Percentiles rank a stretch among this genome's conserved stretches.
Conservation (phyloP, 1,140 invertebrate species). For the Cydia amplana region DNA sequence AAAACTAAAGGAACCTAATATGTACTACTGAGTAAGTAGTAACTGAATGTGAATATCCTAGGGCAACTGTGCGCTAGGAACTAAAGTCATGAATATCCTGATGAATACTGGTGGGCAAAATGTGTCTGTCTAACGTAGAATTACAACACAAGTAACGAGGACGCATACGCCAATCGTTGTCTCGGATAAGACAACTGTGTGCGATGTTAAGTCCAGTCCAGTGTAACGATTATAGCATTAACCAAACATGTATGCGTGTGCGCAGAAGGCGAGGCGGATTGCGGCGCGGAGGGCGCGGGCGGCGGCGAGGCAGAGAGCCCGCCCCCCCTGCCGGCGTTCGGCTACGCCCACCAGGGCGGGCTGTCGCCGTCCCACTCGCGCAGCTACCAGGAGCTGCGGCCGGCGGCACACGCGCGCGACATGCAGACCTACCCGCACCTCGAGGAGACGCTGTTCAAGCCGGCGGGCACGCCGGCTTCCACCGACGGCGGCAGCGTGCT, state of each 20-base stretch:
- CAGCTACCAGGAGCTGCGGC: conserved; percentile 71
- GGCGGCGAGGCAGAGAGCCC: conserved; percentile 55
- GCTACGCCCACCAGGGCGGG: conserved; percentile 57
- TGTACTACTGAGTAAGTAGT: neutral
- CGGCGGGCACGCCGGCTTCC: conserved; percentile 43
- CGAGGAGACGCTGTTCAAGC: conserved; percentile 66
- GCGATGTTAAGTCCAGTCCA: conserved; percentile 16
- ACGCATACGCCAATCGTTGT: conserved; percentile 21
- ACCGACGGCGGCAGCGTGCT: conserved; percentile 60
- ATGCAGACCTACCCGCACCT: conserved; percentile 69
- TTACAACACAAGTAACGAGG: conserved; percentile 11
- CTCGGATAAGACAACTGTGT: neutral
- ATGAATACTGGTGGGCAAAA: neutral
- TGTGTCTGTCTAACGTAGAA: conserved; percentile 1
- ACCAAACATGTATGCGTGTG: conserved; percentile 49
- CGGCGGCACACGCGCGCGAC: conserved; percentile 65
- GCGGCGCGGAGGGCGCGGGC: conserved; percentile 49
- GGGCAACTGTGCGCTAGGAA: neutral
- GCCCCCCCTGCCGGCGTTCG: conserved; percentile 56
- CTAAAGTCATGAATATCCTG: neutral
- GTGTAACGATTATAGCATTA: conserved; percentile 24
- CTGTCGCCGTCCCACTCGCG: conserved; percentile 59
- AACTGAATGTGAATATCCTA: neutral
- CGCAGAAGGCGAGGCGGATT: conserved; percentile 63
- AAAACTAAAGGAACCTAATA: too few relatives aligned